These are phyloP conservation scores for Phrynocephalus vlangalii DNA, from an alignment of 2,797 vertebrate genomes.

Conservation along the genomic window DNA sequence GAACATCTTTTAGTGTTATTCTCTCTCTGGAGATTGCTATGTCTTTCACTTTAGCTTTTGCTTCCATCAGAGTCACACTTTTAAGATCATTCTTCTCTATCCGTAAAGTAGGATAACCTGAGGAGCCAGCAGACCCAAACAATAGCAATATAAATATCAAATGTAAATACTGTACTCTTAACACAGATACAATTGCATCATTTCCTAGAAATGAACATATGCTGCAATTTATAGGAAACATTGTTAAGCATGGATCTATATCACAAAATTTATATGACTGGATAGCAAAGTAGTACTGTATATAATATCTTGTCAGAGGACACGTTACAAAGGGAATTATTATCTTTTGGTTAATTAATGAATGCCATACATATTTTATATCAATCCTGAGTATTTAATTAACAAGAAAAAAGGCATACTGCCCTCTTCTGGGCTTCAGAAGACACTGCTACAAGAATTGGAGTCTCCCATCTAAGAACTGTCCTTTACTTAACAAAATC, in stretches of 20 bases:
- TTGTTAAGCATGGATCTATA: background rate
- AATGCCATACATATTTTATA: background rate
- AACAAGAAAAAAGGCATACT: constrained; percentile 26
- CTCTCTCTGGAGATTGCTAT: constrained; percentile 97
- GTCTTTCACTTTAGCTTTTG: constrained; percentile 98
- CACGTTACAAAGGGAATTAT: background rate
- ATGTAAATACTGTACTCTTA: constrained; percentile 81
- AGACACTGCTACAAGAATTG: background rate
- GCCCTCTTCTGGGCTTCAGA: constrained; percentile 61
- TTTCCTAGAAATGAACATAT: constrained; percentile 24
- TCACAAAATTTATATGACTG: background rate
- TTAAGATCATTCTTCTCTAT: constrained; percentile 99
- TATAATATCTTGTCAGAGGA: background rate
- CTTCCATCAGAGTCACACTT: constrained; percentile 96
- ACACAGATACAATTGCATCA: background rate
- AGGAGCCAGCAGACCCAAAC: constrained; percentile 83
- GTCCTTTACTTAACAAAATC: no score
- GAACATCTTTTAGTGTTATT: constrained; percentile 93
- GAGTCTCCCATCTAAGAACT: background rate
- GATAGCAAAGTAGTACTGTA: background rate
- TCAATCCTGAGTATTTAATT: background rate
- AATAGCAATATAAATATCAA: constrained; percentile 81
- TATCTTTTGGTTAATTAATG: background rate
- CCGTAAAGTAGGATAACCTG: constrained; percentile 95
- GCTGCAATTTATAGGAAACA: background rate